Evolutionary conservation across 2,797 vertebrate genomes (phyloP).

Genomic region (Sebastes dallii): DNA sequence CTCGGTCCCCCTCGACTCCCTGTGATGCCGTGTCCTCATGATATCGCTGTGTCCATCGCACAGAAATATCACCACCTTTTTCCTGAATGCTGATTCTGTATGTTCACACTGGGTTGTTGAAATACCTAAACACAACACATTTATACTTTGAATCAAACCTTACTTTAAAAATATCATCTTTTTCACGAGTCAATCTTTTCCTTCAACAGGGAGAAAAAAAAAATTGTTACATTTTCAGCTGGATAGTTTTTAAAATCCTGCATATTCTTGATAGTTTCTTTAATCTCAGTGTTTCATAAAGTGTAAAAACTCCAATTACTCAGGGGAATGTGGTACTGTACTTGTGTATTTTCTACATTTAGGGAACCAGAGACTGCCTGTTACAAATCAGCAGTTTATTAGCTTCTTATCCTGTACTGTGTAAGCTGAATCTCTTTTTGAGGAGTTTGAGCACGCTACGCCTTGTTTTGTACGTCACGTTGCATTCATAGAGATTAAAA

Average conservation of each 20-base stretch:
- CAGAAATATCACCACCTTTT: constrained; percentile 80
- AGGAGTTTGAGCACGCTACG: background rate
- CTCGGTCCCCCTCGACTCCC: constrained; percentile 94
- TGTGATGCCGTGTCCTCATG: constrained; percentile 73
- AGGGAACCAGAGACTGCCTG: background rate
- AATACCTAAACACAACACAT: background rate
- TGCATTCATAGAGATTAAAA: background rate
- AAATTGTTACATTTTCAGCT: too few relatives aligned
- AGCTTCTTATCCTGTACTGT: background rate
- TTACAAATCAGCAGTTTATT: background rate
- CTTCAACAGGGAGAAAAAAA: background rate
- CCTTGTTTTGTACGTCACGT: background rate
- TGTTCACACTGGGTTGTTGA: background rate
- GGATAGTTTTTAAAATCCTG: too few relatives aligned
- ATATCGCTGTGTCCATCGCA: constrained; percentile 57
- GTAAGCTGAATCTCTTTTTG: background rate
- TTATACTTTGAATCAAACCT: background rate
- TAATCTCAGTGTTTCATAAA: background rate
- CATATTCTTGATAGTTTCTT: too few relatives aligned
- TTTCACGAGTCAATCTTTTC: background rate
- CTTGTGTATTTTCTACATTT: too few relatives aligned
- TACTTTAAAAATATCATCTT: background rate
- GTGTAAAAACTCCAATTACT: background rate
- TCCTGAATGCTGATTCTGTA: constrained; percentile 1
- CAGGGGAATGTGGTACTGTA: background rate